A percentile compares a stretch with the other conserved stretches of the same genome.
These are phyloP conservation scores for Dasyornis broadbenti DNA, from an alignment of 2,113 vertebrate species.

Conservation along the genomic window DNA sequence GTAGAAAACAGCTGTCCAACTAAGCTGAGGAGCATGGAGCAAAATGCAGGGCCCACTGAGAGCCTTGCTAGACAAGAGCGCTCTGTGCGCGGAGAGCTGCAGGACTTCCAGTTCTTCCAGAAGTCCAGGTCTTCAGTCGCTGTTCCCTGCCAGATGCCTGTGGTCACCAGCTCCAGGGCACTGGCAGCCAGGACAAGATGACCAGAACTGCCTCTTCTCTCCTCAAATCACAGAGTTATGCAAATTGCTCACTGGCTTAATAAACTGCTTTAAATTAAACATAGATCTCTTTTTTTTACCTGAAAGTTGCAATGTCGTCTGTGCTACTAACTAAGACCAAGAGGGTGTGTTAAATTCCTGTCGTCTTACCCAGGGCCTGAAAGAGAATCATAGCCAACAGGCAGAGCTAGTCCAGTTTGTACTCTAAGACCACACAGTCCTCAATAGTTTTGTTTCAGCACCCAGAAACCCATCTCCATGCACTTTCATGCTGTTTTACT, in stretches of 20 bases:
- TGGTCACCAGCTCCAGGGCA: conserved; percentile 37
- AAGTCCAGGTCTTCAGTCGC: not conserved
- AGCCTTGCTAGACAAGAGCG: conserved; percentile 33
- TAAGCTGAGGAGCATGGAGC: not conserved
- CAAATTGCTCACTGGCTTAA: not conserved
- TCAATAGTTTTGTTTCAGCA: not conserved
- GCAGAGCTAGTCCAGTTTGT: not conserved
- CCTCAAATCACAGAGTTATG: not conserved
- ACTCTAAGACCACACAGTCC: not conserved
- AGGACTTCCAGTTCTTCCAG: conserved; percentile 34
- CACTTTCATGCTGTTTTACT: not conserved
- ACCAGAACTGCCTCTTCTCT: conserved; percentile 2
- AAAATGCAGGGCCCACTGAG: conserved; percentile 2
- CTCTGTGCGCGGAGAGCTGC: conserved; percentile 1
- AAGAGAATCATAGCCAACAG: not conserved
- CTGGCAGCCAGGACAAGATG: conserved; percentile 4
- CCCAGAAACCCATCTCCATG: not conserved
- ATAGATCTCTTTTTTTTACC: not conserved
- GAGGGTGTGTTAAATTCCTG: not conserved
- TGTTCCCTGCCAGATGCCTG: conserved; percentile 59
- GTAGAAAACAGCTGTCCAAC: not conserved
- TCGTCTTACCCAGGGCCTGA: not conserved
- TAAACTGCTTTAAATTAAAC: not conserved
- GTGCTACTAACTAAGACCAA: not conserved
- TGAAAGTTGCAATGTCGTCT: not conserved